Evolutionary conservation across 2,113 vertebrate genomes (phyloP).

Genomic region (Nothobranchius kuhntae): DNA sequence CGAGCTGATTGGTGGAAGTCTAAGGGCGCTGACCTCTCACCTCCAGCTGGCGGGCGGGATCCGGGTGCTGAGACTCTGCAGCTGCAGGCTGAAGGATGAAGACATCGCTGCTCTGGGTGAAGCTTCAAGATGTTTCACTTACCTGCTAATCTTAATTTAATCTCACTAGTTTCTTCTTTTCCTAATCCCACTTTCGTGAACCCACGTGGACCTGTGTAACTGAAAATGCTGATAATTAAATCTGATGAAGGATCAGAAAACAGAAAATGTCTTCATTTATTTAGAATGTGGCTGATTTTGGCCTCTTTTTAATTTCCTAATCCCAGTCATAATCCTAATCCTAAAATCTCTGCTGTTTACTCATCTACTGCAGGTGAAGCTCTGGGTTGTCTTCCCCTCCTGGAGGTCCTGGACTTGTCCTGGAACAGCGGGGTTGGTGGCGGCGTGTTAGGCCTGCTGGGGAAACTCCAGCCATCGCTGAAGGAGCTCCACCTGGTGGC

Average conservation of each 20-base stretch:
- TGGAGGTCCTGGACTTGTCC: conserved; percentile 88
- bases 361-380: conserved; percentile 76
- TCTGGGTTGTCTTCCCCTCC: conserved; percentile 72
- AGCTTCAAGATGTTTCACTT: background rate
- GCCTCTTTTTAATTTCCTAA: too few relatives aligned
- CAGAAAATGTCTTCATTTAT: too few relatives aligned
- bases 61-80: conserved; percentile 81
- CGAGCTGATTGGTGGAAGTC: conserved; percentile 79
- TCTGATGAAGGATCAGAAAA: too few relatives aligned
- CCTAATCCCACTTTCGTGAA: too few relatives aligned
- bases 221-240: too few relatives aligned
- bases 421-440: conserved; percentile 86
- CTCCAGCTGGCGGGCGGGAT: conserved; percentile 78
- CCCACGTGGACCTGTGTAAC: too few relatives aligned
- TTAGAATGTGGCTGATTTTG: too few relatives aligned
- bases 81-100: conserved; percentile 81
- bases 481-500: conserved; percentile 83
- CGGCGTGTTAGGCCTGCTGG: conserved; percentile 79
- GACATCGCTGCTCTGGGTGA: conserved; percentile 84
- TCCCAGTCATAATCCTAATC: too few relatives aligned
- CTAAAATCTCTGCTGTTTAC: too few relatives aligned
- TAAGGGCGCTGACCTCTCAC: conserved; percentile 78
- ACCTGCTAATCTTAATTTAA: background rate
- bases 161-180: too few relatives aligned
- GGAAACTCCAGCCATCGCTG: conserved; percentile 71